Percentiles rank a stretch among this genome's conserved stretches.
Evolutionary conservation across 2,888 invertebrate species (phyloP).

Genomic region (Erebia palarica): DNA sequence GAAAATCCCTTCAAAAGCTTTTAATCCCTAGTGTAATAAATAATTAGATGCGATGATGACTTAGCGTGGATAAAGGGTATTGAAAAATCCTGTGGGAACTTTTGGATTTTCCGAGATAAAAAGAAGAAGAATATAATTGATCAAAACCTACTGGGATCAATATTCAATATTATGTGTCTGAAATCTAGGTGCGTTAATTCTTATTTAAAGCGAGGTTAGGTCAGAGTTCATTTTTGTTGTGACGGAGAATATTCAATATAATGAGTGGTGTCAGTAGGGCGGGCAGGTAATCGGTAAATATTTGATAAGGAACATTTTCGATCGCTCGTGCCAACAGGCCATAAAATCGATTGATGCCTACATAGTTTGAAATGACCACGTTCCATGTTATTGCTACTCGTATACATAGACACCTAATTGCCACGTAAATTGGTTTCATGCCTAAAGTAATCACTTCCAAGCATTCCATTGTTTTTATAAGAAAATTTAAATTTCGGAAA

Average conservation of each 20-base stretch:
- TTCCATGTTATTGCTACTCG: slow-evolving; percentile 23
- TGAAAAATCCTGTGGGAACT: background rate
- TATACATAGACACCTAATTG: slow-evolving; percentile 34
- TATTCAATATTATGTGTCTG: background rate
- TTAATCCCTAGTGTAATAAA: too few relatives aligned
- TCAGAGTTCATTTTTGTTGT: slow-evolving; percentile 32
- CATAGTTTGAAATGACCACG: slow-evolving; percentile 37
- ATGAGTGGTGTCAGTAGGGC: slow-evolving; percentile 59
- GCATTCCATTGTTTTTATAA: background rate
- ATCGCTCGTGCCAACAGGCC: slow-evolving; percentile 44
- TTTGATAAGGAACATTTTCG: slow-evolving; percentile 60
- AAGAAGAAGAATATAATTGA: too few relatives aligned
- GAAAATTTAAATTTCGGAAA: background rate
- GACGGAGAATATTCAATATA: slow-evolving; percentile 27
- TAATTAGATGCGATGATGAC: background rate
- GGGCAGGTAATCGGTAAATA: slow-evolving; percentile 58
- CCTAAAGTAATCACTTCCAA: slow-evolving; percentile 20
- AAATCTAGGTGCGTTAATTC: background rate
- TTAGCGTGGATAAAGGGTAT: background rate
- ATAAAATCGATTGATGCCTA: slow-evolving; percentile 46
- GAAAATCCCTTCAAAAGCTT: background rate
- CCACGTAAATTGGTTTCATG: slow-evolving; percentile 30
- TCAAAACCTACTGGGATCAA: too few relatives aligned
- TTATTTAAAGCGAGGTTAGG: slow-evolving; percentile 16
- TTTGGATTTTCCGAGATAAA: too few relatives aligned